Percentiles rank a stretch among this genome's conserved stretches.
Conservation (phyloP, 2,797 vertebrate genomes). For the Etheostoma nigrum region DNA sequence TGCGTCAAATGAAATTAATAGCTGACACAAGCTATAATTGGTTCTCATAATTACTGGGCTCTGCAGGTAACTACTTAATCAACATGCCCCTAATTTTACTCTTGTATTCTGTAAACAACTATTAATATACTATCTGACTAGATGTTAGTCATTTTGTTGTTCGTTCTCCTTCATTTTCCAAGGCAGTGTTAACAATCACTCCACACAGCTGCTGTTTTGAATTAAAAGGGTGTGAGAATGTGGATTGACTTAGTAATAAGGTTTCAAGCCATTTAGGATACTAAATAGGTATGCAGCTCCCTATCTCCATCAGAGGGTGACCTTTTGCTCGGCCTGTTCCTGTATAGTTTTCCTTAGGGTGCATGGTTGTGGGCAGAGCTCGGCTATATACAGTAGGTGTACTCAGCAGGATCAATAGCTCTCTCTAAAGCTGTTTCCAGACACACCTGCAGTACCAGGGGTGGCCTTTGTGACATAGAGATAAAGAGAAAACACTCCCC, state of each 20-base stretch:
- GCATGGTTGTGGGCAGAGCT: conserved; percentile 68
- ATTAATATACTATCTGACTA: conserved; percentile 3
- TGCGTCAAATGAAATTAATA: conserved; percentile 27
- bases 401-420: conserved; percentile 78
- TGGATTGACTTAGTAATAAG: conserved; percentile 51
- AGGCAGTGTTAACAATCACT: conserved; percentile 9
- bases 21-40: conserved; percentile 27
- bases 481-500: conserved; percentile 80
- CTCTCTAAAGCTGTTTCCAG: conserved; percentile 73
- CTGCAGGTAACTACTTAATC: conserved; percentile 31
- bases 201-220: conserved; percentile 24
- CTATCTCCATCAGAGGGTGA: conserved; percentile 67
- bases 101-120: conserved; percentile 31
- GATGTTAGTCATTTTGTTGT: conserved; percentile 7
- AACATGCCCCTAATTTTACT: conserved; percentile 16
- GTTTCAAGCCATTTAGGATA: conserved; percentile 49
- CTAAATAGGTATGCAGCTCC: conserved; percentile 62
- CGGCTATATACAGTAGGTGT: conserved; percentile 74
- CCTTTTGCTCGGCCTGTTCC: conserved; percentile 71
- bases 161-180: conserved; percentile 9
- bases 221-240: conserved; percentile 33
- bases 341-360: conserved; percentile 74
- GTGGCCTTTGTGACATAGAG: conserved; percentile 81
- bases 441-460: conserved; percentile 77
- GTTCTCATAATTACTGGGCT: conserved; percentile 20